Conservation (phyloP, 1,140 invertebrate genomes). For the Trichogramma pretiosum region DNA sequence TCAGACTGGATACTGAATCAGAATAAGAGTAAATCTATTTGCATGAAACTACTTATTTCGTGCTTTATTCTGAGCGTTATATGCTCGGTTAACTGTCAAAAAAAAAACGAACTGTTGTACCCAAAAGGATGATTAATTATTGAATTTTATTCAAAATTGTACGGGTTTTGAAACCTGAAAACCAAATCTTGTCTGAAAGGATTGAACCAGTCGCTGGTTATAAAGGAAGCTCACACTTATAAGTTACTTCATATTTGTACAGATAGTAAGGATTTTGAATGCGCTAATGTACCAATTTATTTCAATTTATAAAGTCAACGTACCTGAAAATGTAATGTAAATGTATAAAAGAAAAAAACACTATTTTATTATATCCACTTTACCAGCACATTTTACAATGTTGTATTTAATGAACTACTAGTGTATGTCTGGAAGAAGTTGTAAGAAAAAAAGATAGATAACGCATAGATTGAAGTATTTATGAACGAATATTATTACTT, state of each 20-base stretch:
- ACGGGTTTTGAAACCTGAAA: too few relatives aligned
- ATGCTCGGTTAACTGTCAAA: too few relatives aligned
- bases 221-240: conserved; percentile 8
- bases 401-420: conserved; percentile 12
- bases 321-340: conserved; percentile 29
- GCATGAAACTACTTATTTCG: too few relatives aligned
- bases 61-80: too few relatives aligned
- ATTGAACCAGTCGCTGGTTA: too few relatives aligned
- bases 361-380: conserved; percentile 41
- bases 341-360: conserved; percentile 25
- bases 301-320: conserved; percentile 28
- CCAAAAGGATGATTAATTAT: too few relatives aligned
- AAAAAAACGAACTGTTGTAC: conserved; percentile 2
- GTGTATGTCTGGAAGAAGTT: background rate
- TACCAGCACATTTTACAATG: conserved; percentile 33
- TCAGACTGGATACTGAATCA: too few relatives aligned
- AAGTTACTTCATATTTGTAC: conserved; percentile 7
- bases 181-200: too few relatives aligned
- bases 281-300: conserved; percentile 22
- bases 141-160: too few relatives aligned
- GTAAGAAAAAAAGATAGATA: background rate
- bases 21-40: too few relatives aligned
- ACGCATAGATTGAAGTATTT: conserved; percentile 15
- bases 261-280: conserved; percentile 13
- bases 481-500: conserved; percentile 19